These are phyloP conservation scores for Bombus waltoni DNA, from an alignment of 1,140 invertebrate species.

Conservation along the genomic window DNA sequence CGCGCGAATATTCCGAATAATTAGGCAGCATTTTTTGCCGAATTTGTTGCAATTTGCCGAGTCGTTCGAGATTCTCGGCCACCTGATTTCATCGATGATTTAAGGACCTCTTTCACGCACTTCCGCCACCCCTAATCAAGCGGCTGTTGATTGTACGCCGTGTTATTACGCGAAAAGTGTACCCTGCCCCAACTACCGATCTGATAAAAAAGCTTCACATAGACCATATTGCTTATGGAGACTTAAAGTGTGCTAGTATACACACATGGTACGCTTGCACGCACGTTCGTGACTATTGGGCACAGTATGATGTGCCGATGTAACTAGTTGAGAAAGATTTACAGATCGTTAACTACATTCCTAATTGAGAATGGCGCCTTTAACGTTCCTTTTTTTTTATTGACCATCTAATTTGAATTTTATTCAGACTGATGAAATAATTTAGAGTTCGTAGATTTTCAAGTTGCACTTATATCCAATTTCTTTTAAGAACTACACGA, in stretches of 20 bases:
- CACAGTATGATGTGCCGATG: neutral
- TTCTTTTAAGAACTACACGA: neutral
- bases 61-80: neutral
- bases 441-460: neutral
- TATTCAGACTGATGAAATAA: neutral
- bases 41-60: neutral
- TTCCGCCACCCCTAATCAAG: slow-evolving; percentile 58
- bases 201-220: slow-evolving; percentile 39
- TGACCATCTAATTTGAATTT: neutral
- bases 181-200: too few species aligned
- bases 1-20: slow-evolving; percentile 25
- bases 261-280: neutral
- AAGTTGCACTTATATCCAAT: neutral
- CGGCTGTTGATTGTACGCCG: slow-evolving; percentile 39
- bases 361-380: neutral
- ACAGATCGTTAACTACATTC: slow-evolving; percentile 32
- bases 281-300: neutral
- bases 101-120: slow-evolving; percentile 37
- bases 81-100: slow-evolving; percentile 23
- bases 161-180: slow-evolving; percentile 45
- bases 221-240: slow-evolving; percentile 35
- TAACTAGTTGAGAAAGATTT: slow-evolving; percentile 14
- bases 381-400: neutral
- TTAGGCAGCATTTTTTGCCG: neutral
- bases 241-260: slow-evolving; percentile 15